phyloP scores from a whole-genome alignment of 1,140 invertebrate species.

The Pararge aegeria region DNA sequence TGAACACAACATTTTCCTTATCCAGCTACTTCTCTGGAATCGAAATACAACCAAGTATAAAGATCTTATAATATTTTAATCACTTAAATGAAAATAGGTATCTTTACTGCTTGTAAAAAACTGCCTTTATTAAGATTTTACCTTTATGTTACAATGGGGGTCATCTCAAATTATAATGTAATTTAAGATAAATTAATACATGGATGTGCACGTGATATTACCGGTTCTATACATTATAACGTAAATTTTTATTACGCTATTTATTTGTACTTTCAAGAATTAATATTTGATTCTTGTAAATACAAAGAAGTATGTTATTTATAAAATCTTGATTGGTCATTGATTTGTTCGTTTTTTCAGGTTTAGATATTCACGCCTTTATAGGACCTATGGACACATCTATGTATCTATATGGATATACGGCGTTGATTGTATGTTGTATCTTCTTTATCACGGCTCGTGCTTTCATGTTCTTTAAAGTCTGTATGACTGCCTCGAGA shows the following conservation, averaged over 20 bases:
- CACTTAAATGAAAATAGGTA: background rate
- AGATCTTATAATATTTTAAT: background rate
- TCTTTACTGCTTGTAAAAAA: too few species aligned
- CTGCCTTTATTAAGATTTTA: too few species aligned
- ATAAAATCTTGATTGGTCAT: too few species aligned
- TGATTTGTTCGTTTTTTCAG: conserved; percentile 37
- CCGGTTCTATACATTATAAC: too few species aligned
- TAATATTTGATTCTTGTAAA: too few species aligned
- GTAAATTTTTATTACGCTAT: too few species aligned
- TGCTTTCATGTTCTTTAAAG: conserved; percentile 87
- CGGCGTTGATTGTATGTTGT: conserved; percentile 67
- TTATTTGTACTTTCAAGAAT: too few species aligned
- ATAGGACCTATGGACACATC: conserved; percentile 70
- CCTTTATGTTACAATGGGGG: too few species aligned
- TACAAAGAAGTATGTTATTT: too few species aligned
- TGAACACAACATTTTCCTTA: conserved; percentile 55
- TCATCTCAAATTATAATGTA: too few species aligned
- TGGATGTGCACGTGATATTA: too few species aligned
- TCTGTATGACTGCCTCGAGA: conserved; percentile 90
- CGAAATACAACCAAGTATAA: conserved; percentile 51
- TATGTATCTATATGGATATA: conserved; percentile 74
- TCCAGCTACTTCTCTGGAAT: conserved; percentile 62
- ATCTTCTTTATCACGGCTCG: conserved; percentile 81
- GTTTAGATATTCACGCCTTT: conserved; percentile 65
- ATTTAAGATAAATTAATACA: too few species aligned